Evolutionary conservation across 2,797 vertebrate species (phyloP), one percentile per base, ranked within the genome.

Genomic region (Dendrocincla tyrannina): DNA sequence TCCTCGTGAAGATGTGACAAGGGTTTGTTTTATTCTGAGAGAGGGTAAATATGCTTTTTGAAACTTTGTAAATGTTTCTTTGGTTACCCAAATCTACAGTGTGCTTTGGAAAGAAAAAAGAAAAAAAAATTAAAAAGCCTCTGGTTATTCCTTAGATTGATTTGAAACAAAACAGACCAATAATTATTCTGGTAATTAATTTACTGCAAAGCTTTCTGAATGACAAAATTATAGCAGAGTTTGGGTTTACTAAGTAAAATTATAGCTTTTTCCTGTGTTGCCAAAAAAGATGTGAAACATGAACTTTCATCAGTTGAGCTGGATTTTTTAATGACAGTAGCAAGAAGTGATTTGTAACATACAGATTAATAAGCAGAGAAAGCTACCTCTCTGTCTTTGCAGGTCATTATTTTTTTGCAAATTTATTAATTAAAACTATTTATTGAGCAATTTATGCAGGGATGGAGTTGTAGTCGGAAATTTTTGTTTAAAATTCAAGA

Each of bases 171-270:
- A 67, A 33, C 42, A 87, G 59, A 18, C 50, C 47, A 66, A 49
- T 81, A 93, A 87, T 85, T 92, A n/a, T 78, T 76, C 42, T 73
- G 42, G 32, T 50, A 47, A 87, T 91, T 69, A 82, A 81, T 87
- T 76, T 85, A 87, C 55, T 25, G 28, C 28, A 76, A 96, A 89
- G 42, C 33, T 84, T 88, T 76, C 50, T 35, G 53, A 77, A 37
- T 77, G 85, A 62, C 33, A 87, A 68, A 81, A 77, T 91, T 89
- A 41, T 59, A 82, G 55, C 28, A 46, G 41, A 53, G 32, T 80
- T 82, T 42, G 30, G 23, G 35, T 85, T 94, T 73, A 93, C 37
- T 74, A 87, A 76, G 59, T 81, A 85, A 78, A 91, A 81, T 68
- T 86, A 78, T 72, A 81, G 50, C 69, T 73, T 84, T 37, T 79